Base-by-base conservation (phyloP, 2,113 vertebrate genomes). In the Pampusana beccarii region DNA sequence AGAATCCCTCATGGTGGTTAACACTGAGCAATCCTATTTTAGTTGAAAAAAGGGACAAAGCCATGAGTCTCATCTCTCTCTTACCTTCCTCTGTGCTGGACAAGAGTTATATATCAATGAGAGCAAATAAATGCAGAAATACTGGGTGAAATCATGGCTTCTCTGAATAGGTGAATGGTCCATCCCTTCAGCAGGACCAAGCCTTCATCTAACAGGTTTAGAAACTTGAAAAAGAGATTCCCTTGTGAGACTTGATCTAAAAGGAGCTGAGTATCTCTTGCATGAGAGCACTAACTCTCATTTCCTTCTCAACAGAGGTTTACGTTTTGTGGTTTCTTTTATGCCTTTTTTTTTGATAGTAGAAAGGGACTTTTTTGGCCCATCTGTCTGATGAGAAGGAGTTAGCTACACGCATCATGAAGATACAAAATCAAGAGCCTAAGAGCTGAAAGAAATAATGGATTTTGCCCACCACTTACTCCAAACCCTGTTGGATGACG, bases 261-360 rank as follows among this genome's bases (percentile, higher is more conserved):
- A 75, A 86, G 26, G 26, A 56, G 8, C 5, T 73, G 26, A 86
- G 15, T 36, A 28, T 65, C n/a, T 83, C 31, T 25, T 50, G 10
- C 31, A 56, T 36, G 11, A 0, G 2, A 74, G 18, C 5, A 24
- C 10, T 51, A 48, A n/a, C 2, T 64, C 11, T 8, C 16, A 42
- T 66, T 70, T 65, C 38, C 13, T 53, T 10, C 6, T 75, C 29
- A 64, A 71, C 11, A 77, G 26, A 79, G 2, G 33, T 67, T 42
- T 72, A 17, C 3, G 5, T 18, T 11, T 14, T 82, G 18, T 19
- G 2, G 15, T 11, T 79, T 28, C 34, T 44, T 88, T 78, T 54
- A 33, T 53, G 13, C 3, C 3, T 69, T 50, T 33, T 12, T 46
- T 51, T 58, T 60, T 16, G 17, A 13, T 19, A 50, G 20, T 34